Evolutionary conservation across 2,888 invertebrate species (phyloP).

Genomic region (Oligia strigilis): DNA sequence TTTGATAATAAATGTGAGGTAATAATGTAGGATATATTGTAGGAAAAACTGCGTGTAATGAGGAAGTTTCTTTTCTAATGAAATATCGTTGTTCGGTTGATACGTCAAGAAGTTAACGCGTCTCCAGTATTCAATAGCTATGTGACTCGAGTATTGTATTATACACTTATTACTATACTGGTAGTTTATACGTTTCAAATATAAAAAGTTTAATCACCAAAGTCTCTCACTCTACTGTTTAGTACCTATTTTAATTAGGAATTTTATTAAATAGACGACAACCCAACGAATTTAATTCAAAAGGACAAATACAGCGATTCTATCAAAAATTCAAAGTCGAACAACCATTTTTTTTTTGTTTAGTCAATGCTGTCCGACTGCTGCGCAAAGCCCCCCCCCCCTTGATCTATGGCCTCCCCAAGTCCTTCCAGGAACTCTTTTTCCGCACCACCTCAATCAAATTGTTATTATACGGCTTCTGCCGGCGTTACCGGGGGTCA

Average conservation of each 20-base stretch:
- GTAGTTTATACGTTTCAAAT: background rate
- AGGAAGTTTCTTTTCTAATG: slow-evolving; percentile 11
- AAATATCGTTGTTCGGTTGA: slow-evolving; percentile 2
- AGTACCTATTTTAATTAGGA: no score
- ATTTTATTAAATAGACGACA: background rate
- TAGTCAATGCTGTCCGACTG: background rate
- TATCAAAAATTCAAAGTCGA: background rate
- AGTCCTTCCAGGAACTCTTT: background rate
- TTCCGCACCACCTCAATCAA: background rate
- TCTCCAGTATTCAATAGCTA: background rate
- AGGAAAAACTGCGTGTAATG: slow-evolving; percentile 6
- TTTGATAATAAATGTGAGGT: slow-evolving; percentile 41
- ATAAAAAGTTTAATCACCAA: background rate
- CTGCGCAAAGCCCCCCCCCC: background rate
- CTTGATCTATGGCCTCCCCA: background rate
- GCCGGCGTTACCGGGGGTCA: slow-evolving; percentile 52
- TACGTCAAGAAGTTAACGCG: background rate
- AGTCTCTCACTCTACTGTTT: background rate
- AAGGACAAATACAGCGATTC: background rate
- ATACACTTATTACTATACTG: background rate
- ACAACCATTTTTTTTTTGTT: background rate
- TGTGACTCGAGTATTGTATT: background rate
- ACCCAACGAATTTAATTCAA: background rate
- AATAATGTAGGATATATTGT: slow-evolving; percentile 26
- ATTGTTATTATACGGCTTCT: slow-evolving; percentile 17